Base-by-base conservation (phyloP, 2,113 vertebrate species). In the Dunckerocampus dactyliophorus region DNA sequence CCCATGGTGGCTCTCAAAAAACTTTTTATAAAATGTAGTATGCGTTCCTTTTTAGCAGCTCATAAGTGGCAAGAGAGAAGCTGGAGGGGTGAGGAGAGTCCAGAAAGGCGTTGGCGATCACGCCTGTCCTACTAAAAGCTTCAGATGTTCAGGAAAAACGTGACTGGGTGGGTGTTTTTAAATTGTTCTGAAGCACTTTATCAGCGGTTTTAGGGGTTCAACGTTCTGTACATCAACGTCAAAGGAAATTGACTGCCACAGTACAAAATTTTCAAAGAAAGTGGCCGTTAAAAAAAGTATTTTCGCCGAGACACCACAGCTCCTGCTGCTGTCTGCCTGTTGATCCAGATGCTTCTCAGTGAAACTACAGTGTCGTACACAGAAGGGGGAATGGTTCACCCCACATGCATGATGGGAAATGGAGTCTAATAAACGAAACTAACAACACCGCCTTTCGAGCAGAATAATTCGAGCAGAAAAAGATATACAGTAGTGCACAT, bases 1-100 rank as follows among this genome's bases (percentile, higher is more conserved):
- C 95, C 95, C 95, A 96, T 88, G 3, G 93, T 58, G 64, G 57
- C 59, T 55, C 47, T 65, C 61, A 16, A 47, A 60, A 21, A 48
- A 62, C 72, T 80, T 70, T 47, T 71, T 17, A 49, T 60, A 15
- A n/a, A 34, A 0, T 39, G 20, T 37, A 12, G 31, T 21, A 17
- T 2, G 11, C 4, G 8, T 15, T 11, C 17, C 21, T 37, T 21
- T 60, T 77, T 66, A 76, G 71, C 49, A 12, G 67, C 46, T 79
- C 79, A 79, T 77, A 57, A 12, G 71, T 67, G 54, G 71, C 64
- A 19, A 45, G 63, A 24, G 58, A 57, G 21, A 37, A 14, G 60
- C 63, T 56, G 39, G 54, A 77, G 54, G 42, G 58, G 75, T 51
- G 62, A 57, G 54, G 20, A 34, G 15, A 34, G 52, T n/a, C 28